Base-by-base conservation (phyloP, 2,888 invertebrate genomes). In the Orthosia gothica region DNA sequence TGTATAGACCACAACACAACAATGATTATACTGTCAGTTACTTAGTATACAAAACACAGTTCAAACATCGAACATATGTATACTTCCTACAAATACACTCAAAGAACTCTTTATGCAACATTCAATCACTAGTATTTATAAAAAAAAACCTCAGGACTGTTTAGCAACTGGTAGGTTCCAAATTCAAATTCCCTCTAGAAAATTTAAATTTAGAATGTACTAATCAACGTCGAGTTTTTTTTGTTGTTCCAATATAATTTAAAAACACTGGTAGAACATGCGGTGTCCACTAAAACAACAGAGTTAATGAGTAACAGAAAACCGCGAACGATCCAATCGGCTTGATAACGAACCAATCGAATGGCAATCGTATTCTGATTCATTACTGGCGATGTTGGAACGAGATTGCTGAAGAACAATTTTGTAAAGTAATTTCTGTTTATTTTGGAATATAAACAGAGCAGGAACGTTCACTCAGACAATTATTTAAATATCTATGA, bases 281-380 rank as follows among this genome's bases (percentile, higher is more conserved):
- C 69, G 63, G 70, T 61, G 57, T 47, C 23, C 58, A 55, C 76
- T 50, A 65, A 79, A 83, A 67, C 75, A 72, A 73, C 70, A 20
- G 69, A 76, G 62, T 61, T 81, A 76, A 83, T 82, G 83, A 81
- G 75, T 74, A 82, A 83, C 79, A 79, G 75, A 81, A 82, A 79
- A 76, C 67, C 61, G 70, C 69, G 40, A 66, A 5, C 66, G 75
- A 82, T 70, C 68, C 52, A 75, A 78, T 72, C 62, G 70, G 65
- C 52, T 58, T 75, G 86, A 87, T 87, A 84, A 86, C 74, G 50
- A 72, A 68, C 23, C 47, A 79, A 85, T 81, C 52, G 70, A 85
- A 76, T 16, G 7, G 55, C 70, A 18, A 57, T 20, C 49, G 49
- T 75, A 85, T 87, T 87, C 65, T 66, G 73, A 74, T 68, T 73